A percentile compares a stretch with the other conserved stretches of the same genome.
phyloP scores from a whole-genome alignment of 2,888 invertebrate genomes.

The Gandaritis pyraliata region DNA sequence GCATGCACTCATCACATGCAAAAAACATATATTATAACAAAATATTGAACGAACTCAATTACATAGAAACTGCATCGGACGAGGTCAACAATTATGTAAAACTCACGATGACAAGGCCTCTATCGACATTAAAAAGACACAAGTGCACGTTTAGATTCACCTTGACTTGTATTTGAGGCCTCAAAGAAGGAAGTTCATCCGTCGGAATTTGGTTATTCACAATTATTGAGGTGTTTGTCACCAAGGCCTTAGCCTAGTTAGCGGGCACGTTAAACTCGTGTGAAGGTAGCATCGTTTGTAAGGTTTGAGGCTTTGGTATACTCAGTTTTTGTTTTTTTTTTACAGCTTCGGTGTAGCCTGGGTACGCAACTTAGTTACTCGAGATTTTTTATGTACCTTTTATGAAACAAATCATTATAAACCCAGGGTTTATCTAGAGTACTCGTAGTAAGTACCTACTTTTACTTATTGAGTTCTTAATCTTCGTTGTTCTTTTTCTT shows the following conservation, averaged over 20 bases:
- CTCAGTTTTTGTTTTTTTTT: background rate
- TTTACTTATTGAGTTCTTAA: no score
- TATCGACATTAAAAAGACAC: conserved; percentile 61
- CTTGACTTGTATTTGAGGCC: conserved; percentile 69
- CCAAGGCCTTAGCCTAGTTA: conserved; percentile 46
- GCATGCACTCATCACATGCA: conserved; percentile 30
- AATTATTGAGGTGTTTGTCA: conserved; percentile 52
- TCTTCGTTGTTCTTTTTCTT: no score
- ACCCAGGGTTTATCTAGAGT: no score
- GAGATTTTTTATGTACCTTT: no score
- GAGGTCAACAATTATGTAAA: conserved; percentile 72
- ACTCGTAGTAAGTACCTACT: no score
- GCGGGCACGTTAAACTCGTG: conserved; percentile 21
- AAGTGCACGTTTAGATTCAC: conserved; percentile 59
- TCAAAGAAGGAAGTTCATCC: conserved; percentile 67
- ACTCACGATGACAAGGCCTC: conserved; percentile 70
- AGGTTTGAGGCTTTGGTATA: conserved; percentile 13
- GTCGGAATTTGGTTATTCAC: conserved; percentile 63
- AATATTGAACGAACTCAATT: conserved; percentile 47
- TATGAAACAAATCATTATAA: no score
- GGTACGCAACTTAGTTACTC: no score
- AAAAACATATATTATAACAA: conserved; percentile 36
- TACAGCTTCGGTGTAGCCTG: no score
- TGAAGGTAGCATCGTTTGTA: conserved; percentile 29
- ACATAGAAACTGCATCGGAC: conserved; percentile 54